Evolutionary conservation across 2,888 invertebrate species (phyloP).

Genomic region (Rhagonycha fulva): DNA sequence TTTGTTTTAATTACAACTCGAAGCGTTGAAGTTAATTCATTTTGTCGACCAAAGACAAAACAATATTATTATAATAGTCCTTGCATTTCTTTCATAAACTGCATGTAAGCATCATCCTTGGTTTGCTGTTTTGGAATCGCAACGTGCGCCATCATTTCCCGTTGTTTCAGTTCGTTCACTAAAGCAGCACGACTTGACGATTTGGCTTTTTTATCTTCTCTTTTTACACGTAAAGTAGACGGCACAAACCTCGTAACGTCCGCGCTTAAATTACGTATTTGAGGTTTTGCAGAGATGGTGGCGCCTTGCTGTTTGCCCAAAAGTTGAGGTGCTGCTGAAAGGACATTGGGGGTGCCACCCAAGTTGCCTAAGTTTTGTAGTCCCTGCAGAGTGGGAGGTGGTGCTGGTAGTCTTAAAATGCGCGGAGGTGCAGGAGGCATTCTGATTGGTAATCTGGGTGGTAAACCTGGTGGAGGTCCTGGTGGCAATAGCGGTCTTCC

Average conservation of each 20-base stretch:
- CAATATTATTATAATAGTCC: slow-evolving; percentile 76
- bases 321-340: slow-evolving; percentile 82
- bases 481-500: slow-evolving; percentile 58
- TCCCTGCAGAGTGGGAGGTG: slow-evolving; percentile 35
- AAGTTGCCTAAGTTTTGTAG: slow-evolving; percentile 40
- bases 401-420: slow-evolving; percentile 46
- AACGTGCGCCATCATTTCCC: slow-evolving; percentile 51
- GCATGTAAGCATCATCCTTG: slow-evolving; percentile 97
- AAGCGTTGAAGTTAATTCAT: neutral
- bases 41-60: neutral
- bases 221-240: slow-evolving; percentile 87
- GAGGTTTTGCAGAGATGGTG: slow-evolving; percentile 95
- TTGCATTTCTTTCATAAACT: slow-evolving; percentile 99
- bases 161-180: slow-evolving; percentile 59
- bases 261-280: slow-evolving; percentile 89
- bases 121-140: slow-evolving; percentile 57
- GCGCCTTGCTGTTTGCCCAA: slow-evolving; percentile 67
- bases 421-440: slow-evolving; percentile 64
- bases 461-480: slow-evolving; percentile 66
- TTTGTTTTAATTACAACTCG: neutral
- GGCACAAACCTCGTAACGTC: slow-evolving; percentile 96
- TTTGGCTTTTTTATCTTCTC: slow-evolving; percentile 75
- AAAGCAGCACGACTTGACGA: slow-evolving; percentile 59
- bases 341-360: slow-evolving; percentile 66
- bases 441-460: slow-evolving; percentile 58